phyloP scores from a whole-genome alignment of 2,797 vertebrate genomes.

The Notolepis coatsorum region DNA sequence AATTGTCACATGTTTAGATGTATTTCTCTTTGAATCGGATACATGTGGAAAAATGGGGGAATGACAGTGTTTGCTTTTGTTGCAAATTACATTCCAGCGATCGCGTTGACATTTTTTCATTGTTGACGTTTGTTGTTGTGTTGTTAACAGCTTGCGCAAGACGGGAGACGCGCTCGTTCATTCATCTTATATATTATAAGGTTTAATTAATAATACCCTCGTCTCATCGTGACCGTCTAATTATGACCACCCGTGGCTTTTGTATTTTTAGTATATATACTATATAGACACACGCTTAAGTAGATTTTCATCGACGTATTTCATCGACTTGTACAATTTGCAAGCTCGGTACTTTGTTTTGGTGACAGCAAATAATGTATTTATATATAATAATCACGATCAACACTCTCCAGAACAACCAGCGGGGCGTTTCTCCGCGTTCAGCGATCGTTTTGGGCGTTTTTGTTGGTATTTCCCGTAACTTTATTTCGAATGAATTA shows the following conservation, averaged over 20 bases:
- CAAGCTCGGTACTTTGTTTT: conserved; percentile 37
- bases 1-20: fast-evolving
- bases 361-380: conserved; percentile 22
- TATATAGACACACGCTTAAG: fast-evolving
- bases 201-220: not conserved
- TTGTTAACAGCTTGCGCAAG: conserved; percentile 53
- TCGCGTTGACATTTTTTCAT: conserved; percentile 56
- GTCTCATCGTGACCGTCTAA: not conserved
- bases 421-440: fast-evolving
- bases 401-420: fast-evolving
- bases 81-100: conserved; percentile 22
- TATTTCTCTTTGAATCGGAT: not conserved
- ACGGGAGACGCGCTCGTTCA: not conserved
- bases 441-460: fast-evolving
- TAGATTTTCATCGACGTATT: conserved; percentile 44
- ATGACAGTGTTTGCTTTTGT: conserved; percentile 50
- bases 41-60: not conserved
- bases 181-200: not conserved
- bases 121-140: conserved; percentile 72
- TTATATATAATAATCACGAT: not conserved
- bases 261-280: not conserved
- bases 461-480: not conserved
- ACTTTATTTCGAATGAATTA: conserved; percentile 23
- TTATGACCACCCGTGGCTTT: not conserved
- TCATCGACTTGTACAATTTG: not conserved